These are phyloP conservation scores for Pseudomyrmex concolor DNA, from an alignment of 1,140 invertebrate genomes.

Conservation along the genomic window DNA sequence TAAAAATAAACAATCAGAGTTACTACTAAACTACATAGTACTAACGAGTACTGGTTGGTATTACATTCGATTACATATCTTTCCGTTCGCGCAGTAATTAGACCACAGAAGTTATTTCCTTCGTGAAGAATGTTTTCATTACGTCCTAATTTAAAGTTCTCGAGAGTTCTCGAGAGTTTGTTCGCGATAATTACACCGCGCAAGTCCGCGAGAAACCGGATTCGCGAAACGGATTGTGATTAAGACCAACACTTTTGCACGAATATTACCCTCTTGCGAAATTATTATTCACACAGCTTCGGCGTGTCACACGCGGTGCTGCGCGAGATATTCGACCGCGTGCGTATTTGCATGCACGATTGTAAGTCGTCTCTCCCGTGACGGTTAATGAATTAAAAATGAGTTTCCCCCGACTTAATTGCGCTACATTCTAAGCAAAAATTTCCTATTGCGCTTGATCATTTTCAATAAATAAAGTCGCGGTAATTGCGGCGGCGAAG, in stretches of 20 bases:
- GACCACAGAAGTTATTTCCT: conserved; percentile 43
- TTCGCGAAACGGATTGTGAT: conserved; percentile 35
- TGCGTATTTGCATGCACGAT: conserved; percentile 23
- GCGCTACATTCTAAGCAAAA: conserved; percentile 43
- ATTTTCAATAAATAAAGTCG: conserved; percentile 48
- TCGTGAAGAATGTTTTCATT: conserved; percentile 35
- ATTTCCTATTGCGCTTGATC: conserved; percentile 18
- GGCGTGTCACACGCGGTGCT: neutral
- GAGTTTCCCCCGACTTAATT: conserved; percentile 40
- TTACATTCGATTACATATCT: conserved; percentile 17
- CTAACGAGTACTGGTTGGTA: neutral
- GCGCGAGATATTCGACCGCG: conserved; percentile 27
- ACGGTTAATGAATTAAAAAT: conserved; percentile 41
- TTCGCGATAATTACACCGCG: conserved; percentile 26
- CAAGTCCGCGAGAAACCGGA: conserved; percentile 36
- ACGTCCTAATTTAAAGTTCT: conserved; percentile 39
- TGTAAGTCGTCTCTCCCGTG: conserved; percentile 7
- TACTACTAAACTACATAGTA: conserved; percentile 29
- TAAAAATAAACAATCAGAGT: conserved; percentile 16
- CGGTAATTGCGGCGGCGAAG: conserved; percentile 40
- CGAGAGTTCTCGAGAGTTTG: neutral
- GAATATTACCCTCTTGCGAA: conserved; percentile 27
- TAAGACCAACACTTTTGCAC: conserved; percentile 33
- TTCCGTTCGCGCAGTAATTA: conserved; percentile 29
- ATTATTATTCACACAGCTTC: conserved; percentile 49